Base-by-base conservation (phyloP, 1,140 invertebrate species). In the Drosophila insularis region DNA sequence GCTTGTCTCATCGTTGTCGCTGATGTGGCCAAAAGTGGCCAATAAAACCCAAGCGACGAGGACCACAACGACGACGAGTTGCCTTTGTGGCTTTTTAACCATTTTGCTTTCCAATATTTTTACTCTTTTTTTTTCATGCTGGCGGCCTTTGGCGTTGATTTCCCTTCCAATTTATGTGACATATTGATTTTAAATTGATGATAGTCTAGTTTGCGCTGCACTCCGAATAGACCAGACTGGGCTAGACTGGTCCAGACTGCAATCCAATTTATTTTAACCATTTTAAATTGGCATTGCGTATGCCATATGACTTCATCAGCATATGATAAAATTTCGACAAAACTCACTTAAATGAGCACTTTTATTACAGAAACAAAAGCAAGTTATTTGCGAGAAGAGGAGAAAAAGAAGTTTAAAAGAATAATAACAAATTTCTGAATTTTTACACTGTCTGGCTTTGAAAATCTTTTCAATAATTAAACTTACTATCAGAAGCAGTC, bases 141-240 rank as follows among this genome's bases (percentile, higher is more conserved):
- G 54, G 68, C 63, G 63, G 75, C 60, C 56, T 78, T 71, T 74
- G 84, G 80, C 85, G 85, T 89, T 91, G 90, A 91, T 91, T 91
- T 91, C 85, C 82, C 90, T 90, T 87, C 87, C 90, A 91, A 91
- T 91, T 91, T 91, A 91, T 91, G 87, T 91, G 90, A 91, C 90
- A 91, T 91, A 91, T 91, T 91, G 90, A 91, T 91, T 90, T 87
- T 90, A 85, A 91, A 91, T 91, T 91, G 90, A 90, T 89, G 90
- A 90, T 90, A 90, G 89, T 79, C 89, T 77, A 89, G 81, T 89
- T 89, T 89, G 85, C 63, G 70, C 56, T 71, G 70, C 37, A 23
- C 39, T 27, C 23, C 32, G 27, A 27, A 27, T 27, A 5, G 27
- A 27, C 27, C 27, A 27, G 4, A 27, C 27, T 27, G 4, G 27